Evolutionary conservation across 1,140 invertebrate genomes (phyloP), one percentile per base, ranked within the genome.

Genomic region (Drosophila mojavensis): DNA sequence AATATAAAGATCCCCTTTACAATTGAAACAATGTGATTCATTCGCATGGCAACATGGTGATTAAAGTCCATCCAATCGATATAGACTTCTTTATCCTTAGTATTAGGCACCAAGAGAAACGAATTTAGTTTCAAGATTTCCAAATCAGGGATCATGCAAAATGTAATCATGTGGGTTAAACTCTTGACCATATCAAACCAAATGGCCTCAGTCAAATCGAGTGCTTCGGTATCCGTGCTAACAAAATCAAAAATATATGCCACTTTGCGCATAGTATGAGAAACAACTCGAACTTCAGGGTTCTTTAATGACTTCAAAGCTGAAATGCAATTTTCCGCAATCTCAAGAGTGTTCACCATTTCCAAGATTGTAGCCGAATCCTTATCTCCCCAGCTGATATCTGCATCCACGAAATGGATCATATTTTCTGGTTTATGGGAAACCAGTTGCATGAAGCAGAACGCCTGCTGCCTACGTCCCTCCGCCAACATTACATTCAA

Each of bases 391-490:
- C 3, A 36, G 0, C 10, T 6, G 3, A 5, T 9, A 17, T 15
- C n/a, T 1, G 43, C 17, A 5, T 20, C 30, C 20, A 20, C 26
- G 11, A 63, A 11, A 17, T 5, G 1, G 13, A 7, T 13, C 5
- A 39, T 26, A 0, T 47, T 15, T 15, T 20, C 10, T 4, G 45
- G 9, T 5, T 9, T n/a, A 15, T 6, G 10, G 11, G 54, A 30
- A 4, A 59, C 1, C 6, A 15, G 45, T 4, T 68, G 47, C 10
- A 73, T 48, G 3, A 73, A n/a, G 43, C 71, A 74, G 26, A 69
- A 56, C 5, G 5, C 50, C 56, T 51, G n/a, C 24, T 74, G 64
- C 10, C 41, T 61, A 7, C 24, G 58, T 0, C 71, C 71, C 11
- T 50, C 45, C n/a, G 7, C 1, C 4, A 71, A 33, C 33, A 45